Evolutionary conservation across 2,888 invertebrate species (phyloP).

Genomic region (Idaea dimidiata): DNA sequence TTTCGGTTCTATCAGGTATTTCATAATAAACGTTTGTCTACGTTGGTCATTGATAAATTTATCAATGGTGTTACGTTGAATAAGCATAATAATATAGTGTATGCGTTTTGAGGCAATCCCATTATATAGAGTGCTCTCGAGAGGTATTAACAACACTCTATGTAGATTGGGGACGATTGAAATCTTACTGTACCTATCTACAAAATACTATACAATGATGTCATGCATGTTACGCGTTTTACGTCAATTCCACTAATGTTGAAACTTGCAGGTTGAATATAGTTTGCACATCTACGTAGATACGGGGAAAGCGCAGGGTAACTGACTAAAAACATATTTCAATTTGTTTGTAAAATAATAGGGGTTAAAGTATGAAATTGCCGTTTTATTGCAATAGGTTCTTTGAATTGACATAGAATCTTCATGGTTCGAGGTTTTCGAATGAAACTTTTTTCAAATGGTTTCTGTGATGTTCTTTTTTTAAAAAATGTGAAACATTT

Average conservation of each 20-base stretch:
- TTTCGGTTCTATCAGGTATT: background rate
- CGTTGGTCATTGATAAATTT: conserved; percentile 37
- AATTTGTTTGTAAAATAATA: too few species aligned
- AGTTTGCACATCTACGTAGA: background rate
- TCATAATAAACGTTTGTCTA: background rate
- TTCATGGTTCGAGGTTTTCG: too few species aligned
- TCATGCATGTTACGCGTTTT: conserved; percentile 40
- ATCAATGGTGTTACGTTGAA: conserved; percentile 42
- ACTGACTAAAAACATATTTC: background rate
- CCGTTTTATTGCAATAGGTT: too few species aligned
- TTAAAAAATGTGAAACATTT: too few species aligned
- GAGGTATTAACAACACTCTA: conserved; percentile 71
- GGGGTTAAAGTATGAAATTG: too few species aligned
- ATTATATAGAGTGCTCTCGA: conserved; percentile 77
- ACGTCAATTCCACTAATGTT: conserved; percentile 40
- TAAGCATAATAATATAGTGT: conserved; percentile 32
- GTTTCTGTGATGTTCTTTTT: too few species aligned
- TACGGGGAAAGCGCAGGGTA: background rate
- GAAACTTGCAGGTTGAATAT: too few species aligned
- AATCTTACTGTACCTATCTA: conserved; percentile 43
- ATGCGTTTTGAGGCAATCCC: conserved; percentile 60
- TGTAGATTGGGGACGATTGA: conserved; percentile 57
- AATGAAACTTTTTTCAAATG: too few species aligned
- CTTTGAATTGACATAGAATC: too few species aligned
- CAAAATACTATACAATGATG: conserved; percentile 56